Evolutionary conservation across 2,797 vertebrate genomes (phyloP).

Genomic region (Labeo calbasu): DNA sequence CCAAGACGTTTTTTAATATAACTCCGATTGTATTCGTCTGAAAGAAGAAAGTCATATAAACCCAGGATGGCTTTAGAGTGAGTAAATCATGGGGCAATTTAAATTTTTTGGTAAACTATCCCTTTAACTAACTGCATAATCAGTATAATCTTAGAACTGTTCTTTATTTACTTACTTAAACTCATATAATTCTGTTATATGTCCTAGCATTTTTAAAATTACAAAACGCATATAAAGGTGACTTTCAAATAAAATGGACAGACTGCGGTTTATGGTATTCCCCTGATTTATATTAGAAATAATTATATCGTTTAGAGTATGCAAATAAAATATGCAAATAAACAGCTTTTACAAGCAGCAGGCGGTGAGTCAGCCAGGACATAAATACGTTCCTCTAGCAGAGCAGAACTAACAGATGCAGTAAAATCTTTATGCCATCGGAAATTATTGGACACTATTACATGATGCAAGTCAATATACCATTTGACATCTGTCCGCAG

Average conservation of each 20-base stretch:
- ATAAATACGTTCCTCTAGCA: constrained; percentile 10
- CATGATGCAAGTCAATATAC: constrained; percentile 22
- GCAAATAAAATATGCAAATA: constrained; percentile 40
- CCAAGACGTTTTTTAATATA: too few relatives aligned
- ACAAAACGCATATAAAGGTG: constrained; percentile 10
- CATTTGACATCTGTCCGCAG: neutral
- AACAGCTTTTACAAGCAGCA: constrained; percentile 13
- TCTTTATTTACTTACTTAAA: neutral
- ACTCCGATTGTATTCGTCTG: too few relatives aligned
- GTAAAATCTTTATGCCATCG: constrained; percentile 3
- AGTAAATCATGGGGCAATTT: too few relatives aligned
- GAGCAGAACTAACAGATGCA: constrained; percentile 6
- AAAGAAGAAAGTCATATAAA: too few relatives aligned
- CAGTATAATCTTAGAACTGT: neutral
- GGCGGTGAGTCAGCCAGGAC: constrained; percentile 10
- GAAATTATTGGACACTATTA: constrained; percentile 34
- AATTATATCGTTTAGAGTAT: constrained; percentile 41
- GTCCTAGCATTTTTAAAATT: constrained; percentile 21
- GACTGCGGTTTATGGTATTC: constrained; percentile 19
- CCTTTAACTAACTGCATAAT: neutral
- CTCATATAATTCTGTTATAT: constrained; percentile 2
- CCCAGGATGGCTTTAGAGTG: too few relatives aligned
- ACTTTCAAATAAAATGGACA: constrained; percentile 24
- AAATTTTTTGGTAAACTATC: too few relatives aligned
- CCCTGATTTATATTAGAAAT: constrained; percentile 41